Conservation (phyloP, 2,797 vertebrate species). For the Coregonus sp. region DNA sequence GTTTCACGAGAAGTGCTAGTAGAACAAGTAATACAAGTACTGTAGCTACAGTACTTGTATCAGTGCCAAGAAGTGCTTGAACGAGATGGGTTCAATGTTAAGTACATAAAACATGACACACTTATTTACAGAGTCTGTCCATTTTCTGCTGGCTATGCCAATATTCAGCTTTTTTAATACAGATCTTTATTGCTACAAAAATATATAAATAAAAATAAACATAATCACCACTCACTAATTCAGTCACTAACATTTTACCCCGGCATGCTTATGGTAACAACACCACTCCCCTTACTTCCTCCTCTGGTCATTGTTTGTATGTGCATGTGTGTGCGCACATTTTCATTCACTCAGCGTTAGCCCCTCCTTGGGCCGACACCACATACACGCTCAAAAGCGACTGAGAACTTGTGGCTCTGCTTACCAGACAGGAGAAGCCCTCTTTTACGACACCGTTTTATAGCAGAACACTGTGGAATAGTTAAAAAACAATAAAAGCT, state of each 20-base stretch:
- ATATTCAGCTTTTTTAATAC: too few relatives aligned
- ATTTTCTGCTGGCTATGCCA: background rate
- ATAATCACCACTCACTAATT: background rate
- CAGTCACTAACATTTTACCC: background rate
- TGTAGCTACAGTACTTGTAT: background rate
- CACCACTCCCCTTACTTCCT: background rate
- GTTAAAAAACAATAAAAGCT: slow-evolving; percentile 7
- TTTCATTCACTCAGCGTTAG: background rate
- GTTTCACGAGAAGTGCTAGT: background rate
- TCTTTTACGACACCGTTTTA: background rate
- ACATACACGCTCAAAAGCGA: background rate
- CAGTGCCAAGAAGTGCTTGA: slow-evolving; percentile 7
- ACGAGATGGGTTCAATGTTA: background rate
- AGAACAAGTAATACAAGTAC: background rate
- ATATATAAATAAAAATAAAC: too few relatives aligned
- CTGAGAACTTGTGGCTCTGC: background rate
- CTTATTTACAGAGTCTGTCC: background rate
- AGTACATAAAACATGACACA: background rate
- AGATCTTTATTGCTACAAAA: too few relatives aligned
- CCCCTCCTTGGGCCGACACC: background rate
- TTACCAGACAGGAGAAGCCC: background rate
- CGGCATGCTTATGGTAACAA: background rate
- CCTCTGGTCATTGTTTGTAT: background rate
- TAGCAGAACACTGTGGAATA: slow-evolving; percentile 8
- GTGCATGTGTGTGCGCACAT: too few relatives aligned